Evolutionary conservation across 2,797 vertebrate genomes (phyloP).

Genomic region (Esox masquinongy): DNA sequence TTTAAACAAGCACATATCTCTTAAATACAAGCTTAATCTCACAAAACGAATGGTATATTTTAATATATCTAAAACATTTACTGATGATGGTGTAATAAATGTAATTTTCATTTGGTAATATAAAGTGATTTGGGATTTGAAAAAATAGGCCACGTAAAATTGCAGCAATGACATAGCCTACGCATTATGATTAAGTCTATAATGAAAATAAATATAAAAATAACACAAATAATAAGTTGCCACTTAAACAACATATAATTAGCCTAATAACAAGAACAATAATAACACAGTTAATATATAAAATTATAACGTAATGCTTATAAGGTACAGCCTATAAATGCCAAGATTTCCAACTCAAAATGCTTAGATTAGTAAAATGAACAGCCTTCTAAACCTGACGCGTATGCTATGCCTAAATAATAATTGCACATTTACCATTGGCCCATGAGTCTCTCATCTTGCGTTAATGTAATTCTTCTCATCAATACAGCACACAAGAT

Average conservation of each 20-base stretch:
- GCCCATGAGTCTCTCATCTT: slow-evolving; percentile 33
- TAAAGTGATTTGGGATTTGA: background rate
- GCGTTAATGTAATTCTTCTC: slow-evolving; percentile 42
- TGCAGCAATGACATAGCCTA: background rate
- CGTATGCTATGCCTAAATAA: slow-evolving; percentile 26
- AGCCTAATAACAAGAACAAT: background rate
- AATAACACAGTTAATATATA: background rate
- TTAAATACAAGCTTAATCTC: background rate
- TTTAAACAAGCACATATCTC: background rate
- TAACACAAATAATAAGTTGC: background rate
- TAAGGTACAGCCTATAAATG: background rate
- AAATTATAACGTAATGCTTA: background rate
- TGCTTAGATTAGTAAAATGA: background rate
- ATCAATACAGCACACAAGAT: slow-evolving; percentile 44
- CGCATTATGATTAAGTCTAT: background rate
- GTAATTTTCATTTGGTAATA: background rate
- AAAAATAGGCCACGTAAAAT: slow-evolving; percentile 1
- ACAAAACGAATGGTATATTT: background rate
- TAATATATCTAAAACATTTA: background rate
- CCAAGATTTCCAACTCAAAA: background rate
- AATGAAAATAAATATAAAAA: background rate
- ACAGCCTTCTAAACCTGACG: slow-evolving; percentile 3
- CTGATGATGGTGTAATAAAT: background rate
- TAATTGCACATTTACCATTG: slow-evolving; percentile 13
- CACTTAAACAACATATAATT: background rate